Base-by-base conservation (phyloP, 2,797 vertebrate genomes). In the Sternarchorhynchus goeldii region DNA sequence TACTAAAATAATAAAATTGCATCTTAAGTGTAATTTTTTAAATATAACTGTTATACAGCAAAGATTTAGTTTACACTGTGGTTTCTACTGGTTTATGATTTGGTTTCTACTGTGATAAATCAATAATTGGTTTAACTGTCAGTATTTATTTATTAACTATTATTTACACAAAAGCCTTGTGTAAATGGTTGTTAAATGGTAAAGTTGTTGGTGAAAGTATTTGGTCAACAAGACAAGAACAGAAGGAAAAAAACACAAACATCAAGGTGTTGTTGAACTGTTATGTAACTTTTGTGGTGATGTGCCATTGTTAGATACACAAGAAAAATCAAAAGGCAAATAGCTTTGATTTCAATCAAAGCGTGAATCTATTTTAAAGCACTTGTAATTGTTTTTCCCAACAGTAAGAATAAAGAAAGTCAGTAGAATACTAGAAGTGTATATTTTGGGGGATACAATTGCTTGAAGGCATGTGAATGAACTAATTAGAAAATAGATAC, bases 311-410 rank as follows among this genome's bases (percentile, higher is more conserved):
- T 88, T 90, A 75, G 87, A 86, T 92, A 88, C 81, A 78, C 90
- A 88, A 90, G 86, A 87, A 73, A 74, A 81, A 88, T 93, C 93
- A 93, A 94, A 94, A 93, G 92, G 92, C 91, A 86, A 89, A 89
- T 90, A 36, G 68, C 83, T 62, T 80, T 78, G 39, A 71, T 65
- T 31, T 70, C 32, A 41, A 67, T 41, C 50, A 56, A 56, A 50
- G 66, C 29, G 5, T n/a, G 6, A 53, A 45, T n/a, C 5, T 20
- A 10, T 50, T 25, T 50, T 41, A 20, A 45, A 65, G 18, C 12
- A 20, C 21, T n/a, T 36, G 34, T 34, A 63, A 7, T 21, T 66
- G 39, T 32, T 63, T 32, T 58, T 25, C 25, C 55, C 79, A n/a
- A 31, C 25, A 14, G n/a, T 14, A 12, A 67, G 32, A 41, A 45